Conservation (phyloP, 2,888 invertebrate genomes). For the Agrotis segetum region DNA sequence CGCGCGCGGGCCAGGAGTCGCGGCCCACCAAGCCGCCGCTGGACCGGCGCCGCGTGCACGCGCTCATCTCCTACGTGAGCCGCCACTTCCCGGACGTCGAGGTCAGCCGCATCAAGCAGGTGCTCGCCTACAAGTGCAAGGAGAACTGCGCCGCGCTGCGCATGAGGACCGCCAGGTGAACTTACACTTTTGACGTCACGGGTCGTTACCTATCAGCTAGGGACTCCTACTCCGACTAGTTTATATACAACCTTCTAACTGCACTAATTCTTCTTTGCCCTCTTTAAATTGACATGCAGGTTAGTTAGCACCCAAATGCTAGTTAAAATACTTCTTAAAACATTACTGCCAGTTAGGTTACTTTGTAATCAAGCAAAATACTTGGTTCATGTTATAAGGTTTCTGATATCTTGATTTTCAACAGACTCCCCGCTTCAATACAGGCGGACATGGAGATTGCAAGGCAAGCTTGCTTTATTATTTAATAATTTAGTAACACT, state of each 20-base stretch:
- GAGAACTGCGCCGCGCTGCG: conserved; percentile 94
- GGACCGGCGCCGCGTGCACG: conserved; percentile 93
- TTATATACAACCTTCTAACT: background rate
- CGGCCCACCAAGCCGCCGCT: conserved; percentile 94
- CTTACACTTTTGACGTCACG: conserved; percentile 42
- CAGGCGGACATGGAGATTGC: conserved; percentile 54
- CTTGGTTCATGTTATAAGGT: conserved; percentile 13
- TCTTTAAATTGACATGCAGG: background rate
- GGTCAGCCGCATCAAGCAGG: conserved; percentile 94
- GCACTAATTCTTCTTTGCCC: background rate
- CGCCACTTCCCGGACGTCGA: conserved; percentile 94
- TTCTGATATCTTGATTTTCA: conserved; percentile 49
- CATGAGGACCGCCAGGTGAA: conserved; percentile 94
- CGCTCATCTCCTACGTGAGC: conserved; percentile 94
- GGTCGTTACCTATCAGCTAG: background rate
- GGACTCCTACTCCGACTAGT: background rate
- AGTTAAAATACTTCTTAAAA: background rate
- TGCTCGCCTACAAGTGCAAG: conserved; percentile 94
- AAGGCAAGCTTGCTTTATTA: conserved; percentile 53
- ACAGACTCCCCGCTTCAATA: conserved; percentile 52
- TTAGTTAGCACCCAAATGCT: background rate
- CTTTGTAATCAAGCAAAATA: conserved; percentile 5
- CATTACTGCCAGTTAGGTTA: background rate
- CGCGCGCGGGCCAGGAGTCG: conserved; percentile 93
- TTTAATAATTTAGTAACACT: conserved; percentile 37